Percentiles rank a stretch among this genome's conserved stretches.
phyloP scores from a whole-genome alignment of 2,797 vertebrate genomes.

The Sebastes aleutianus region DNA sequence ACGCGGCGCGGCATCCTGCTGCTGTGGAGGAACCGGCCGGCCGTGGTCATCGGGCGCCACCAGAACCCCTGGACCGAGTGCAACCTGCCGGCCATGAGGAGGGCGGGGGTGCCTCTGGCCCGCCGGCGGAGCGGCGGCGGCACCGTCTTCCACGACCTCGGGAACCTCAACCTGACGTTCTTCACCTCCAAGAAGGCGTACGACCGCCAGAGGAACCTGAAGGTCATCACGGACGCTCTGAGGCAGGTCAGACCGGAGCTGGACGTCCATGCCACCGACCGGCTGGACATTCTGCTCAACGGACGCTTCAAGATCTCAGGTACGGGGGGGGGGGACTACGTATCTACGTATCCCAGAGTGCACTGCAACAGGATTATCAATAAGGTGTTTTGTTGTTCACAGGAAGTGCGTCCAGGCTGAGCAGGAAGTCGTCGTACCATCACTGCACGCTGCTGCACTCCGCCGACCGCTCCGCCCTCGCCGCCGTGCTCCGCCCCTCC shows the following conservation, averaged over 20 bases:
- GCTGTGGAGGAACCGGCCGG: slow-evolving; percentile 89
- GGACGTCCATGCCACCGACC: slow-evolving; percentile 85
- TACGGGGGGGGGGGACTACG: slow-evolving; percentile 8
- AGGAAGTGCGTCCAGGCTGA: slow-evolving; percentile 93
- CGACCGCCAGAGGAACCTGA: slow-evolving; percentile 88
- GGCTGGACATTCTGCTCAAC: slow-evolving; percentile 90
- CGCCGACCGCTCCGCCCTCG: slow-evolving; percentile 80
- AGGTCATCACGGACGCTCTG: slow-evolving; percentile 86
- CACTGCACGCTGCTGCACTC: slow-evolving; percentile 93
- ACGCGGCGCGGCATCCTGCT: slow-evolving; percentile 80
- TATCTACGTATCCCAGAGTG: not conserved
- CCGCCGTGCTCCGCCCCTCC: slow-evolving; percentile 83
- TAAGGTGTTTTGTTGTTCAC: not conserved
- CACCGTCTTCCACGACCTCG: slow-evolving; percentile 93
- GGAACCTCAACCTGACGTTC: slow-evolving; percentile 96
- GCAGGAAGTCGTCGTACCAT: slow-evolving; percentile 90
- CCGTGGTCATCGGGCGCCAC: slow-evolving; percentile 93
- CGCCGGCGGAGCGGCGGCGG: slow-evolving; percentile 93
- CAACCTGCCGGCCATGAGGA: slow-evolving; percentile 83
- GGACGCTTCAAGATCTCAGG: slow-evolving; percentile 92
- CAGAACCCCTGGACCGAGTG: slow-evolving; percentile 97
- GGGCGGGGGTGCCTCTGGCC: slow-evolving; percentile 84
- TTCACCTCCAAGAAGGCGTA: slow-evolving; percentile 89
- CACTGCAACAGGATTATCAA: not conserved
- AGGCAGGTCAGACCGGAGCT: slow-evolving; percentile 81